Evolutionary conservation across 2,797 vertebrate species (phyloP), one percentile per base, ranked within the genome.

Genomic region (Acanthis flammea): DNA sequence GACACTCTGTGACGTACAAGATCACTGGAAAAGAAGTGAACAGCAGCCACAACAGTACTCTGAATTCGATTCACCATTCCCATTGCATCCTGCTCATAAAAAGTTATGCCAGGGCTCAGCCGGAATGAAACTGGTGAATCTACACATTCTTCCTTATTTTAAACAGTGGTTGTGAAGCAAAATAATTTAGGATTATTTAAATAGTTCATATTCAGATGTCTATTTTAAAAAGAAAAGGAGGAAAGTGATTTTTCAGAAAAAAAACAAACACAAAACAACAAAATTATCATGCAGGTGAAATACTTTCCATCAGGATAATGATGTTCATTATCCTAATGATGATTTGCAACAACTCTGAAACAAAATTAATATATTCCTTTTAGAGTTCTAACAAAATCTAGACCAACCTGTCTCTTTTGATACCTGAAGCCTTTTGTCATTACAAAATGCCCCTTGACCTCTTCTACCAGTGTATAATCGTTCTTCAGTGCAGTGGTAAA

Each of bases 401-500:
- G 92, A 96, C 97, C 94, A 95, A 98, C 98, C 98, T 98, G 97
- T 98, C 93, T 98, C 98, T 96, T 97, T 96, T 70, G 98, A 99
- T 92, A 98, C 98, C 55, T 95, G 98, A 86, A 99, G 98, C 86
- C 96, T 98, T 96, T 98, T 98, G 92, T 98, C 97, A 54, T 99
- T 98, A 97, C 98, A 98, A 97, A 98, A 99, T 94, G 98, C 98
- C 22, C 98, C 98, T 80, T 96, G 98, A 95, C 98, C 98, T 97
- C 97, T 98, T 97, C 97, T 98, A 96, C 97, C 98, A 28, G 98
- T 98, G 96, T 98, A 99, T 89, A 99, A 97, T 47, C 98, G 98
- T 95, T 98, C 98, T 95, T 98, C 98, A 28, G 98, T 98, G 96
- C 98, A 98, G 97, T 98, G 98, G 97, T 98, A 98, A 96, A 99